phyloP scores from a whole-genome alignment of 2,888 invertebrate genomes.

The Rhagophthalmus giganteus region DNA sequence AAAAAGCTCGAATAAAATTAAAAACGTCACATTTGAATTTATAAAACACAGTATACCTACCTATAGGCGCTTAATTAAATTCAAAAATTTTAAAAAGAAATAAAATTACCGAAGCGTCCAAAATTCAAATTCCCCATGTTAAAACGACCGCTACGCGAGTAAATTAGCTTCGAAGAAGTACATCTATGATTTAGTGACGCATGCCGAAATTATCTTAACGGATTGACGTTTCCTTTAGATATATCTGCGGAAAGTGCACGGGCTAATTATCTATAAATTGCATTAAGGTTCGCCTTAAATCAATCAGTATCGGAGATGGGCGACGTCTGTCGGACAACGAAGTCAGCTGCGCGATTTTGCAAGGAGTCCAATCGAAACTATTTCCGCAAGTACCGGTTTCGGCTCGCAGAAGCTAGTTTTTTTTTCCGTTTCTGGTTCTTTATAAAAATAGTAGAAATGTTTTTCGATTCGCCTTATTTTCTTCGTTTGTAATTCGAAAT shows the following conservation, averaged over 20 bases:
- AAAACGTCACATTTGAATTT: too few species aligned
- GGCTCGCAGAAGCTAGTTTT: slow-evolving; percentile 25
- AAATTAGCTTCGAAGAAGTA: too few species aligned
- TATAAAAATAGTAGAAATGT: slow-evolving; percentile 17
- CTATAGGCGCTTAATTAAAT: too few species aligned
- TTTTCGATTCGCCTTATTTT: slow-evolving; percentile 3
- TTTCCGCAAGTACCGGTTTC: slow-evolving; percentile 38
- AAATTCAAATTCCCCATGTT: too few species aligned
- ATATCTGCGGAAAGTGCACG: slow-evolving; percentile 3
- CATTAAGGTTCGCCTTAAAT: slow-evolving; percentile 12
- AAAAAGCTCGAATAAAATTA: too few species aligned
- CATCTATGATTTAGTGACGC: too few species aligned
- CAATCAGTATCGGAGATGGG: slow-evolving; percentile 16
- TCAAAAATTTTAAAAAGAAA: too few species aligned
- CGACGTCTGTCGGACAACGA: slow-evolving; percentile 15
- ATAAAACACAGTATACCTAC: too few species aligned
- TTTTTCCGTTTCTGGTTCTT: slow-evolving; percentile 9
- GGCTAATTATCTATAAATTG: slow-evolving; percentile 23
- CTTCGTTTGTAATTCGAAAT: slow-evolving; percentile 2
- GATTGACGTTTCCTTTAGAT: slow-evolving; percentile 10
- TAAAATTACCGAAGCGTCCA: too few species aligned
- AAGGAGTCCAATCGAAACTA: slow-evolving; percentile 34
- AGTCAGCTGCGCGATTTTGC: slow-evolving; percentile 22
- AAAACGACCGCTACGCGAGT: too few species aligned
- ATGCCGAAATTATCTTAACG: slow-evolving; percentile 9